Percentiles rank a stretch among this genome's conserved stretches.
These are phyloP conservation scores for Lampropteryx suffumata DNA, from an alignment of 2,888 invertebrate species.

Conservation along the genomic window DNA sequence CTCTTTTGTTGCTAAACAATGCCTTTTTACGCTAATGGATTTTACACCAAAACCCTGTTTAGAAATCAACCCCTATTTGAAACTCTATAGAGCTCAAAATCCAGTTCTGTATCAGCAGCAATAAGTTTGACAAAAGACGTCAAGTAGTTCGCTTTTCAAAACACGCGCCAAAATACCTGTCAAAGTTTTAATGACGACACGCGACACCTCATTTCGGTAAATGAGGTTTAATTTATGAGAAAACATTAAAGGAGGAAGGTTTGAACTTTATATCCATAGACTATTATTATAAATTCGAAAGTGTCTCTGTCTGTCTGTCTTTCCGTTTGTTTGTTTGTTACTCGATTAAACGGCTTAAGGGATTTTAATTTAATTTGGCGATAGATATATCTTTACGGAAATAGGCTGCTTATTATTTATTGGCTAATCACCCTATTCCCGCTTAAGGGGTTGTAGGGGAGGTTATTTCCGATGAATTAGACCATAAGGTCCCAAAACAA, in stretches of 20 bases:
- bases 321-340: too few species aligned
- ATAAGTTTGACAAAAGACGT: conserved; percentile 33
- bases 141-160: conserved; percentile 39
- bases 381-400: too few species aligned
- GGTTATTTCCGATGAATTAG: too few species aligned
- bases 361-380: too few species aligned
- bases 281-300: too few species aligned
- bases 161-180: conserved; percentile 58
- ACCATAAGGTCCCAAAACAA: too few species aligned
- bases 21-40: conserved; percentile 4
- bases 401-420: too few species aligned
- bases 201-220: conserved; percentile 41
- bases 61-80: conserved; percentile 2
- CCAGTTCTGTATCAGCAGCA: not conserved
- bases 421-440: too few species aligned
- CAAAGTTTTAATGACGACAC: conserved; percentile 57
- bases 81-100: conserved; percentile 10
- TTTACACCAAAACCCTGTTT: not conserved
- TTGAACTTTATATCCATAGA: not conserved
- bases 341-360: too few species aligned
- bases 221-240: not conserved
- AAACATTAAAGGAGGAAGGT: not conserved
- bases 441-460: too few species aligned
- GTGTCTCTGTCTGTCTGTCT: too few species aligned
- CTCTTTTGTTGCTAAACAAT: conserved; percentile 56